Base-by-base conservation (phyloP, 1,140 invertebrate genomes). In the Calephelis virginiensis region DNA sequence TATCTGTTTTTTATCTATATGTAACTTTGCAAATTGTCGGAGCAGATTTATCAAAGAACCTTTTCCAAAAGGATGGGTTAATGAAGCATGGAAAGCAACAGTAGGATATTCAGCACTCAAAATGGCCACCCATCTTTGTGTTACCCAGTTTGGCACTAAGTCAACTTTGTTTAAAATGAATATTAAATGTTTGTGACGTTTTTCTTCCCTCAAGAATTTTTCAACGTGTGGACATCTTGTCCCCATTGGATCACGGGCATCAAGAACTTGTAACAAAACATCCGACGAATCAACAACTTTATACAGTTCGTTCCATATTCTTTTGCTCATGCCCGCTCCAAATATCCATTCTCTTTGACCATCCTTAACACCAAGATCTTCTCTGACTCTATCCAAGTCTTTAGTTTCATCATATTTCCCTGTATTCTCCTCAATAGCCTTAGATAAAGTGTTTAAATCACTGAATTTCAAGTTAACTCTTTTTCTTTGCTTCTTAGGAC, bases 261-360 rank as follows among this genome's bases (percentile, higher is more conserved):
- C 98, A 56, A 99, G 90, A 6, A 97, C 94, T 93, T 99, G 97
- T 12, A 99, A 90, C 28, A 99, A 86, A 8, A 99, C 98, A 94
- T 99, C 99, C 1, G 98, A 99, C 8, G 98, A 99, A 91, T 99
- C 99, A 60, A 99, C 96, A 9, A 99, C 98, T 94, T 99, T 99
- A 85, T 99, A 99, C 8, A 99, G 89, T 90, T 99, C 99, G 92
- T 98, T 99, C 99, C 99, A 99, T 80, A 99, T 99, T 76, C 99
- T 93, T 92, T 95, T 98, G 78, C 98, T 99, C 85, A 98, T 97
- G 5, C 99, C 99, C 43, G 97, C 97, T 61, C 93, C 94, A 94
- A 98, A 98, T 5, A 98, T 94, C 95, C 96, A 97, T 77, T 97
- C 96, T 67, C 96, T 93, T 49, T 94, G 94, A 1, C 94, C 92